Conservation (phyloP, 2,888 invertebrate genomes). For the Selenia dentaria region DNA sequence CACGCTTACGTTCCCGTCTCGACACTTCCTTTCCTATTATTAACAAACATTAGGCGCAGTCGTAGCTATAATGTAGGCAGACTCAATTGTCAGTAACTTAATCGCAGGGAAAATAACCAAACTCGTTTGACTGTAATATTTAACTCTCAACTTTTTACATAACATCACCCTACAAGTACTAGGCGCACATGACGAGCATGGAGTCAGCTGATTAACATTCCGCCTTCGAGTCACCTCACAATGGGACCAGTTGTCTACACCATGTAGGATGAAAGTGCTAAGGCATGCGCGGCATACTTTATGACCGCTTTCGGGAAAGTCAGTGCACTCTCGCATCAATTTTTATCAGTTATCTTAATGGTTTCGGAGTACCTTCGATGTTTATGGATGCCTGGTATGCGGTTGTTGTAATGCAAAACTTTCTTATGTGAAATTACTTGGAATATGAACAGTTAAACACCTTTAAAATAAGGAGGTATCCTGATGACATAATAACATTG, state of each 20-base stretch:
- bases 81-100: too few species aligned
- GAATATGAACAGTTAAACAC: not conserved
- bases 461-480: too few species aligned
- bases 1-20: too few species aligned
- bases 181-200: slow-evolving; percentile 25
- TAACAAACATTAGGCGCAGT: too few species aligned
- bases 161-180: slow-evolving; percentile 11
- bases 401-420: slow-evolving; percentile 1
- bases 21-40: too few species aligned
- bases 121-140: not conserved
- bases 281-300: slow-evolving; percentile 28
- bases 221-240: slow-evolving; percentile 26
- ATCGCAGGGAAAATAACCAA: not conserved
- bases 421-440: not conserved
- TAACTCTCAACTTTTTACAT: slow-evolving; percentile 6
- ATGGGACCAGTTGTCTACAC: slow-evolving; percentile 28
- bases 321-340: slow-evolving; percentile 19
- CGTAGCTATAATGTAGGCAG: too few species aligned
- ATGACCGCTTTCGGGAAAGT: slow-evolving; percentile 28
- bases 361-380: slow-evolving; percentile 13
- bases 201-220: slow-evolving; percentile 35
- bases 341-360: slow-evolving; percentile 29
- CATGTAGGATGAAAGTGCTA: slow-evolving; percentile 32
- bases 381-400: slow-evolving; percentile 15
- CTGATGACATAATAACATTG: too few species aligned